Evolutionary conservation across 2,797 vertebrate species (phyloP), one percentile per base, ranked within the genome.

Genomic region (Anguilla anguilla): DNA sequence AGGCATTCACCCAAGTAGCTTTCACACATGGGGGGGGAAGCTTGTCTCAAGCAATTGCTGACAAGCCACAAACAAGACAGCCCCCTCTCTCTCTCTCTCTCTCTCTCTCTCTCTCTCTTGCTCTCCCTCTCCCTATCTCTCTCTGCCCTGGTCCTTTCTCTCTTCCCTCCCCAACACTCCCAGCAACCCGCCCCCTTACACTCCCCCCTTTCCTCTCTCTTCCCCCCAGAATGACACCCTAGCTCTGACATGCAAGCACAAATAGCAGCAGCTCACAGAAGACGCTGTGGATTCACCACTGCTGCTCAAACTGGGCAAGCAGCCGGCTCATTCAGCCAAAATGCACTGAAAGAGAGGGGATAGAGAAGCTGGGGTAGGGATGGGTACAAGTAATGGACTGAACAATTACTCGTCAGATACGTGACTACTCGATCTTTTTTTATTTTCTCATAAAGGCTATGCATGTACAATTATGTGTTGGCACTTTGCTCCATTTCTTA

Each of bases 61-160:
- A 97, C 97, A 97, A 97, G 96, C 96, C 96, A 96, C 96, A 96
- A 97, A 97, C 96, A 97, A 97, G 96, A 95, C 96, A 93, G 95
- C 93, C 95, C 90, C 92, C 92, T 85, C 67, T 74, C 94, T 91
- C 69, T 39, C 85, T 35, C 43, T 25, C 39, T 25, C 69, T 43
- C 72, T 31, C 11, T 9, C 88, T 83, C 53, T 91, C 90, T 6
- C 89, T 83, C n/a, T 25, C 61, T 72, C 61, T n/a, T 31, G 10
- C 19, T 43, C 53, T 83, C 84, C 28, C 67, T 35, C 15, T 9
- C 88, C 81, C 53, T 91, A 89, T 6, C 89, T 83, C n/a, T 39
- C 61, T 72, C 61, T n/a, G 31, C 25, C 43, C 55, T 46, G 59
- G 19, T 28, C 43, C 83, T 84, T 39, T 86, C 86, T 84, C 72